Conservation (phyloP, 2,113 vertebrate genomes). For the Holacanthus passer region DNA sequence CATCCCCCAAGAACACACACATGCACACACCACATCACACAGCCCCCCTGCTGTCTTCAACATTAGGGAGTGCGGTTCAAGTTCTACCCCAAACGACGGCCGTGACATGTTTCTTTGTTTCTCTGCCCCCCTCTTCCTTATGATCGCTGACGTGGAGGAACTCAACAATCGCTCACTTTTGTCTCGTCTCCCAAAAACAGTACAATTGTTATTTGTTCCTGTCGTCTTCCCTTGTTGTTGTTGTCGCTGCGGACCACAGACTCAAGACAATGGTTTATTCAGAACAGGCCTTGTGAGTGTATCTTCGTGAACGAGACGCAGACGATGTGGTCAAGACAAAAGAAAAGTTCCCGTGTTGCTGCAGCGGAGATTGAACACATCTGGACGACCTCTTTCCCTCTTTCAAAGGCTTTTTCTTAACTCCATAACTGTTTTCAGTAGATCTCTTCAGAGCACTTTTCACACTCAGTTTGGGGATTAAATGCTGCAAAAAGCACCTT, state of each 20-base stretch:
- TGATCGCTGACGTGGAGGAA: slow-evolving; percentile 55
- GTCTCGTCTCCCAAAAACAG: slow-evolving; percentile 49
- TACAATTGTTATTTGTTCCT: slow-evolving; percentile 68
- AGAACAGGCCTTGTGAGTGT: slow-evolving; percentile 43
- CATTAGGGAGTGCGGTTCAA: slow-evolving; percentile 42
- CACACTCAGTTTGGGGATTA: not conserved
- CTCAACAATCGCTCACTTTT: slow-evolving; percentile 55
- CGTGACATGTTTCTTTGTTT: slow-evolving; percentile 70
- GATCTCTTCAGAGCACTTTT: not conserved
- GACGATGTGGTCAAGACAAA: slow-evolving; percentile 51
- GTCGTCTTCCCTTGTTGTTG: slow-evolving; percentile 51
- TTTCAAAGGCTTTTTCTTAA: not conserved
- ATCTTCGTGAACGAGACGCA: slow-evolving; percentile 27
- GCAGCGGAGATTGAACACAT: slow-evolving; percentile 36
- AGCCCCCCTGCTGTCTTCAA: slow-evolving; percentile 14
- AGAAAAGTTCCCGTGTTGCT: slow-evolving; percentile 43
- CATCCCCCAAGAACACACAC: slow-evolving; percentile 26
- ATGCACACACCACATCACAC: slow-evolving; percentile 67
- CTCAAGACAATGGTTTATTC: slow-evolving; percentile 67
- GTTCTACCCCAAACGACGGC: slow-evolving; percentile 39
- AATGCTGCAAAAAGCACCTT: not conserved
- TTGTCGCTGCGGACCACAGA: slow-evolving; percentile 37
- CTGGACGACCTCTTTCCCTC: slow-evolving; percentile 23
- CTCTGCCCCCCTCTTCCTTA: slow-evolving; percentile 25
- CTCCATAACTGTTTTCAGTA: not conserved